Evolutionary conservation across 2,797 vertebrate genomes (phyloP), one percentile per base, ranked within the genome.

Genomic region (Pristis pectinata): DNA sequence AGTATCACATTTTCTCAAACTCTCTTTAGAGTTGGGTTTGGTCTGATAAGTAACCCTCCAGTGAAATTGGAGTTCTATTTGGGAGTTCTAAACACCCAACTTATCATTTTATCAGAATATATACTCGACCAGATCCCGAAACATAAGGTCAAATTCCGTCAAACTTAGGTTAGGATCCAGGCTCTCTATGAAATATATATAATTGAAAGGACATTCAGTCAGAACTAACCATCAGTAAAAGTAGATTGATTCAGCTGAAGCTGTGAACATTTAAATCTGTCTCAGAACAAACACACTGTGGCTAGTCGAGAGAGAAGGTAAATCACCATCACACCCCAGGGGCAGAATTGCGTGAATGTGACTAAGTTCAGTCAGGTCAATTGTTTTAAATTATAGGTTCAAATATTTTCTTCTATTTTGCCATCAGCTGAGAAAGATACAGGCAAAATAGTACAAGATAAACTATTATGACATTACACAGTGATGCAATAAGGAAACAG

Each of bases 151-250:
- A 64, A 61, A 15, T 64, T 2, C 61, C 15, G 15, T 64, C 61
- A 64, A 64, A 64, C 15, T 64, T 9, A 0, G 61, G 9, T 3
- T 9, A 0, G 61, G 61, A 10, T 10, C 15, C 61, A 64, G 61
- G 61, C 9, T 64, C 61, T 15, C 9, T 64, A 9, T 64, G 61
- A 64, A 64, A 15, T 64, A 10, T 64, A 93, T 72, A 37, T 67
- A 93, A 93, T 93, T 93, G 91, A 93, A 93, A 27, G 64, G 70
- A 70, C 37, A 93, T 70, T 70, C 89, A 67, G 61, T 41, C 89
- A 67, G 37, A 93, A 93, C 9, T 27, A 93, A 8, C 91, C 64
- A 67, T 93, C 64, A 41, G 53, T 87, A 70, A 70, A 93, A 93
- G 64, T 44, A 93, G 24, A 53, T 87, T 13, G 24, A 44, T 19